Conservation (phyloP, 1,140 invertebrate genomes). For the Temnothorax curvispinosus region DNA sequence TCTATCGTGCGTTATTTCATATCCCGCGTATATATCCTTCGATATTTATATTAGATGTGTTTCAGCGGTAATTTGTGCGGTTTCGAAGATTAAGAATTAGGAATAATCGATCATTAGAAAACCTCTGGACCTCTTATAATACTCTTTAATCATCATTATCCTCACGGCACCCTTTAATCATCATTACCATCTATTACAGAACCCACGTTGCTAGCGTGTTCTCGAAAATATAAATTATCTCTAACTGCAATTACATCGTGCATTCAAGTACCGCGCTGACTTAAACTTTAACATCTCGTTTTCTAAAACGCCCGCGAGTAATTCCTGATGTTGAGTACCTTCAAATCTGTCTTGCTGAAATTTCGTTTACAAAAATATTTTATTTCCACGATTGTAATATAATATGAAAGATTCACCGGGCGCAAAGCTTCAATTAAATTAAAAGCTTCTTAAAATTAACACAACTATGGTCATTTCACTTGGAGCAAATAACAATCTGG, state of each 20-base stretch:
- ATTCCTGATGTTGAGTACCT: background rate
- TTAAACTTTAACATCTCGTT: background rate
- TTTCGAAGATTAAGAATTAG: conserved; percentile 26
- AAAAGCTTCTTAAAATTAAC: background rate
- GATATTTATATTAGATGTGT: conserved; percentile 31
- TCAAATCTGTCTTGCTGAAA: background rate
- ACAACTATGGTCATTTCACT: background rate
- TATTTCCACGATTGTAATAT: background rate
- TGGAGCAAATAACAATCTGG: background rate
- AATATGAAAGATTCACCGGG: background rate
- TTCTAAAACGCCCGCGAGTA: background rate
- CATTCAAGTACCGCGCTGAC: background rate
- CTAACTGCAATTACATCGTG: conserved; percentile 19
- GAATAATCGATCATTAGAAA: conserved; percentile 42
- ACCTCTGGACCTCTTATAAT: conserved; percentile 8
- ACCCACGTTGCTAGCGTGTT: conserved; percentile 16
- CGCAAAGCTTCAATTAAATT: background rate
- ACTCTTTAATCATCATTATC: conserved; percentile 54
- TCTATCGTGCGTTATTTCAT: background rate
- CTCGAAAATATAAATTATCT: conserved; percentile 46
- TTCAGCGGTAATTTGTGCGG: background rate
- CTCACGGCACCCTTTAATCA: conserved; percentile 32
- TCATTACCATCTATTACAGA: conserved; percentile 48
- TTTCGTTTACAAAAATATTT: background rate
- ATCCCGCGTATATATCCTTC: too few relatives aligned